These are phyloP conservation scores for Agrochola litura DNA, from an alignment of 2,888 invertebrate genomes.

Conservation along the genomic window DNA sequence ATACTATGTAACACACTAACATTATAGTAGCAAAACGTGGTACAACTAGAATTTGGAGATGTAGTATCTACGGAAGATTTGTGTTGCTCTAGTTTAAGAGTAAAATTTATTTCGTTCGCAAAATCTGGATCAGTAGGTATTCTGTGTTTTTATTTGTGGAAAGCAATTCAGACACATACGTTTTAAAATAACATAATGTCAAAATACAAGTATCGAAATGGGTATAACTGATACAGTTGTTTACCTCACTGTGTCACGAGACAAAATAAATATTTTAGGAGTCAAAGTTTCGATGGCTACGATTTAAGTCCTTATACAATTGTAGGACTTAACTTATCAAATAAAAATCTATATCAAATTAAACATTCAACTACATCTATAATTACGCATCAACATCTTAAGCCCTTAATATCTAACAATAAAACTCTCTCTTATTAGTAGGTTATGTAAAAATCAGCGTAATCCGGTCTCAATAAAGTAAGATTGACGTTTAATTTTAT, in stretches of 20 bases:
- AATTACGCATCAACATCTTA: neutral
- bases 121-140: neutral
- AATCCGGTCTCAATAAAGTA: constrained; percentile 61
- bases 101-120: neutral
- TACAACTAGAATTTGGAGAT: constrained; percentile 33
- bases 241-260: too few species aligned
- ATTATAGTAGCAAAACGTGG: constrained; percentile 45
- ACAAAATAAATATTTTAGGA: neutral
- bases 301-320: neutral
- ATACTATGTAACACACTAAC: constrained; percentile 27
- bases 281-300: neutral
- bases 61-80: constrained; percentile 26
- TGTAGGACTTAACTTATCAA: neutral
- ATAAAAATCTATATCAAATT: neutral
- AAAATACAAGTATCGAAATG: neutral
- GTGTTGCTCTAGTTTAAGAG: constrained; percentile 8
- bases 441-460: constrained; percentile 58
- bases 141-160: neutral
- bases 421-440: constrained; percentile 29
- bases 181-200: neutral
- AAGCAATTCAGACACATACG: neutral
- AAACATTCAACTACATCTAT: neutral
- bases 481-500: constrained; percentile 77
- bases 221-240: neutral
- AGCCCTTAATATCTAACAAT: neutral